These are phyloP conservation scores for Lottia gigantea DNA, from an alignment of 2,888 invertebrate species.

Conservation along the genomic window DNA sequence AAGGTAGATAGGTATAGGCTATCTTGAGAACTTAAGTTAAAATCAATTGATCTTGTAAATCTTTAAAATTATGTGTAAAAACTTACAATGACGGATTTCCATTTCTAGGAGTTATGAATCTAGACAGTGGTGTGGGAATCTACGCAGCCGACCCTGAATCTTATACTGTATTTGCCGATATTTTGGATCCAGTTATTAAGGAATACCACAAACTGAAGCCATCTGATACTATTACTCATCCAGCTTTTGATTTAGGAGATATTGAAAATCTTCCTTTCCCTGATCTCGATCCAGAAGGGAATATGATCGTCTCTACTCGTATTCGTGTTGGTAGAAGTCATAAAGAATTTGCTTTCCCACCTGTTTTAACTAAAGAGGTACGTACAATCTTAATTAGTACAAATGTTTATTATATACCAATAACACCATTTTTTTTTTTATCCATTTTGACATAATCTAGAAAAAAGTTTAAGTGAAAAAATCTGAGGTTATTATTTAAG, in stretches of 20 bases:
- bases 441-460: too few species aligned
- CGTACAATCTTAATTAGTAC: not conserved
- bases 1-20: too few species aligned
- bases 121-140: slow-evolving; percentile 81
- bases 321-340: slow-evolving; percentile 63
- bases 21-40: too few species aligned
- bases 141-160: slow-evolving; percentile 57
- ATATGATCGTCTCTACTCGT: slow-evolving; percentile 78
- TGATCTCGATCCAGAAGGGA: slow-evolving; percentile 83
- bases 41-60: too few species aligned
- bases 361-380: slow-evolving; percentile 80
- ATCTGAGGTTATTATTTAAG: too few species aligned
- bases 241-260: slow-evolving; percentile 87
- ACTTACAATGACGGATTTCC: too few species aligned
- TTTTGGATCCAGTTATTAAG: slow-evolving; percentile 68
- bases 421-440: too few species aligned
- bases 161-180: slow-evolving; percentile 49
- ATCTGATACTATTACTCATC: slow-evolving; percentile 42
- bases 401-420: too few species aligned
- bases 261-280: slow-evolving; percentile 77
- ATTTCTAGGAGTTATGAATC: slow-evolving; percentile 72
- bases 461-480: too few species aligned
- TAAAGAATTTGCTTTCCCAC: slow-evolving; percentile 65
- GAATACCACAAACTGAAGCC: slow-evolving; percentile 54
- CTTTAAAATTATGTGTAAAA: too few species aligned